Conservation (phyloP, 2,888 invertebrate genomes). For the Glyphotaelius pellucidus region DNA sequence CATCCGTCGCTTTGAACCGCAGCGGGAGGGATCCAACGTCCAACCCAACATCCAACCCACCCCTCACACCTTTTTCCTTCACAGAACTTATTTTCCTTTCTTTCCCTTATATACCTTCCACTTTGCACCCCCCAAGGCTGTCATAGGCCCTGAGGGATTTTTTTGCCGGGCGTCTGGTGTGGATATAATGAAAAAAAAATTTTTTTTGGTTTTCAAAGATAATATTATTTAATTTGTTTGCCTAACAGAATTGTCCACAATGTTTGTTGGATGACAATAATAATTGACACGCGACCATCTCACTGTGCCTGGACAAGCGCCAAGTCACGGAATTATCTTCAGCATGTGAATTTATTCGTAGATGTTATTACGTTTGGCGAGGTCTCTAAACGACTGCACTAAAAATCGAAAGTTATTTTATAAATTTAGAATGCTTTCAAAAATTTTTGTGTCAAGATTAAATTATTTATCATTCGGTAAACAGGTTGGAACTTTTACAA, state of each 20-base stretch:
- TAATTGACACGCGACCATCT: constrained; percentile 19
- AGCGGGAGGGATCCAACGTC: too few relatives aligned
- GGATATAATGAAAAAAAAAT: too few relatives aligned
- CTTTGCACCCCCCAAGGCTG: too few relatives aligned
- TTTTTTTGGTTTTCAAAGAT: not conserved
- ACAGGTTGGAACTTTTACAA: not conserved
- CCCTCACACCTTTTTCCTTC: too few relatives aligned
- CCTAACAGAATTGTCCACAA: not conserved
- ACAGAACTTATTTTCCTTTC: too few relatives aligned
- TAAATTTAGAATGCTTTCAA: constrained; percentile 2
- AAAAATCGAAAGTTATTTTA: constrained; percentile 31
- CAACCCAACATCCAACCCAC: too few relatives aligned
- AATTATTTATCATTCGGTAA: not conserved
- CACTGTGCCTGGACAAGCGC: not conserved
- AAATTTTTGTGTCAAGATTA: not conserved
- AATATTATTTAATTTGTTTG: not conserved
- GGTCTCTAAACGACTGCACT: constrained; percentile 12
- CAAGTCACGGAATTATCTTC: constrained; percentile 7
- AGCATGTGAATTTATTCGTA: not conserved
- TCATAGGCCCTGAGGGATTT: too few relatives aligned
- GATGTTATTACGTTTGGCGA: constrained; percentile 17
- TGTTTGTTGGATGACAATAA: constrained; percentile 10
- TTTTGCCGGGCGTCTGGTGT: too few relatives aligned
- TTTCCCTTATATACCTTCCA: too few relatives aligned
- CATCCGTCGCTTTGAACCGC: too few relatives aligned